A percentile compares a stretch with the other conserved stretches of the same genome.
These are phyloP conservation scores for Papilio glaucus DNA, from an alignment of 1,140 invertebrate species.

Conservation along the genomic window DNA sequence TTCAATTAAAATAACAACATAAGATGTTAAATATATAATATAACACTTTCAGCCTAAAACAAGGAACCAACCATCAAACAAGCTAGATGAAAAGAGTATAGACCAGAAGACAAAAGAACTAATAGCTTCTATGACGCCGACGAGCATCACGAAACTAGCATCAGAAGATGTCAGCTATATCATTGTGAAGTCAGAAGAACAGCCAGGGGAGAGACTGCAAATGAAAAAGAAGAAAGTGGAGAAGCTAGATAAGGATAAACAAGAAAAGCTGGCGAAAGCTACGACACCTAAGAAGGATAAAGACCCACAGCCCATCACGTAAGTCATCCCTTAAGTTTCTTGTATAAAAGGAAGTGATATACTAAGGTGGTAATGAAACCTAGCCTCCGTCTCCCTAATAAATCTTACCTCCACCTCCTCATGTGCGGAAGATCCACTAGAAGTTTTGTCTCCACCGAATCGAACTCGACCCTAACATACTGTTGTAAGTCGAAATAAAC, in stretches of 20 bases:
- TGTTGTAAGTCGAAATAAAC: too few relatives aligned
- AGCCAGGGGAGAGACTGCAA: not conserved
- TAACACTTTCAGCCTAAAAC: constrained; percentile 33
- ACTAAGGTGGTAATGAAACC: too few relatives aligned
- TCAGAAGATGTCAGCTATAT: constrained; percentile 68
- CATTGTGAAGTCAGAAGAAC: constrained; percentile 55
- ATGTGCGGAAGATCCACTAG: too few relatives aligned
- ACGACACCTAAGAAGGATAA: constrained; percentile 45
- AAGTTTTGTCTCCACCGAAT: too few relatives aligned
- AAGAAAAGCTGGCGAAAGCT: constrained; percentile 37
- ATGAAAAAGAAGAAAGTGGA: constrained; percentile 41
- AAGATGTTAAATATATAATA: constrained; percentile 14
- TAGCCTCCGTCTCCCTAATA: too few relatives aligned
- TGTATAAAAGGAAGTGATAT: too few relatives aligned
- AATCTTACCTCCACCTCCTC: constrained; percentile 10
- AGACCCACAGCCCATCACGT: constrained; percentile 59
- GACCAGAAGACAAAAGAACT: constrained; percentile 51
- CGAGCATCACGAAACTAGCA: constrained; percentile 52
- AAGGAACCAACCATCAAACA: constrained; percentile 36
- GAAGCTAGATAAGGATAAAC: constrained; percentile 23
- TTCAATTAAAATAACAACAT: too few relatives aligned
- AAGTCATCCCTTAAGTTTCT: too few relatives aligned
- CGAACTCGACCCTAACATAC: too few relatives aligned
- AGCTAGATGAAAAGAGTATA: constrained; percentile 33
- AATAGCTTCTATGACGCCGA: constrained; percentile 52